phyloP scores from a whole-genome alignment of 1,140 invertebrate species.

The Platyscapa corneri region DNA sequence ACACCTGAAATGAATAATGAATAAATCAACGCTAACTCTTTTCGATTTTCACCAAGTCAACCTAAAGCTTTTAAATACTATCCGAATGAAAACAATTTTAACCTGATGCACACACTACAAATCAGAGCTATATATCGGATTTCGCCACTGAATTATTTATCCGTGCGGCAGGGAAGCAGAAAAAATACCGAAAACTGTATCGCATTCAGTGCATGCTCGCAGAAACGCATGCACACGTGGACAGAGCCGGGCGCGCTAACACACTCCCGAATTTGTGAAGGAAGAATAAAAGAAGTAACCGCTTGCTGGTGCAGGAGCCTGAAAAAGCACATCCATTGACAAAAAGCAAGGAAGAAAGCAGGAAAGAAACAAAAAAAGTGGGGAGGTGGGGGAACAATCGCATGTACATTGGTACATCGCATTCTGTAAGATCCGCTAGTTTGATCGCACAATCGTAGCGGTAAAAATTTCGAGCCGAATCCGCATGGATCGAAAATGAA shows the following conservation, averaged over 20 bases:
- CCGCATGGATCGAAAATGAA: background rate
- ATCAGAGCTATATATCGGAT: conserved; percentile 17
- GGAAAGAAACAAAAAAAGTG: background rate
- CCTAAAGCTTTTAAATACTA: background rate
- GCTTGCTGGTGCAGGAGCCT: background rate
- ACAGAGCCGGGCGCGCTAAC: too few relatives aligned
- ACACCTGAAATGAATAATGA: background rate
- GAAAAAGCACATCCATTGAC: background rate
- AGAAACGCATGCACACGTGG: background rate
- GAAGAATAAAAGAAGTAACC: background rate
- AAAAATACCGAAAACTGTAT: conserved; percentile 15
- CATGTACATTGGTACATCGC: too few relatives aligned
- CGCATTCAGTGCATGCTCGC: background rate
- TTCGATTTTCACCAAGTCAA: background rate
- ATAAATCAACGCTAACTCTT: background rate
- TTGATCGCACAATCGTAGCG: background rate
- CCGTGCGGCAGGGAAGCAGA: background rate
- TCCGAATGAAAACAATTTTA: background rate
- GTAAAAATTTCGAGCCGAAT: background rate
- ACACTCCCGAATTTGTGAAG: too few relatives aligned
- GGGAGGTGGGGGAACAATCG: background rate
- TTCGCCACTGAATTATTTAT: conserved; percentile 35
- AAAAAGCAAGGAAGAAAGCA: background rate
- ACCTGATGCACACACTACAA: conserved; percentile 5
- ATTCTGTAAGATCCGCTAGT: too few relatives aligned